A percentile compares a stretch with the other conserved stretches of the same genome.
Conservation (phyloP, 2,797 vertebrate genomes). For the Cheracebus regulus region DNA sequence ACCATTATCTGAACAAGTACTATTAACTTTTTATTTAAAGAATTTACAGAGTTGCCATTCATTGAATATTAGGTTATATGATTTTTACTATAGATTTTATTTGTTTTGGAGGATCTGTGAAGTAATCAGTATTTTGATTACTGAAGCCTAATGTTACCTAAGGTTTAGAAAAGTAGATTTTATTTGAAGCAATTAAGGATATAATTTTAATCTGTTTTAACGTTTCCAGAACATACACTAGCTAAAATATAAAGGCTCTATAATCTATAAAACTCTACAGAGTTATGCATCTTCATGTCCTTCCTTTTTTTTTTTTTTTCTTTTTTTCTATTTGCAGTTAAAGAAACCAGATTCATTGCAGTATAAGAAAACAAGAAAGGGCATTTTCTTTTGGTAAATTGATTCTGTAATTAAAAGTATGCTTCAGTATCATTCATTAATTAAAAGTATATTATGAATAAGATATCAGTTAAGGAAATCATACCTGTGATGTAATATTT, state of each 20-base stretch:
- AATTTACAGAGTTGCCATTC: background rate
- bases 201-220: background rate
- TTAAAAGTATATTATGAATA: background rate
- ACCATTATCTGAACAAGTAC: background rate
- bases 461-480: constrained; percentile 5
- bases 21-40: background rate
- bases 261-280: background rate
- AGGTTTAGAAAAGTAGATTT: constrained; percentile 8
- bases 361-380: background rate
- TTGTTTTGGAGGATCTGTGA: background rate
- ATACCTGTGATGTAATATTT: background rate
- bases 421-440: background rate
- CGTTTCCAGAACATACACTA: background rate
- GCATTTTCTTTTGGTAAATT: constrained; percentile 3
- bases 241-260: background rate
- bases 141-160: background rate
- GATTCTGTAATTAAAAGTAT: background rate
- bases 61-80: background rate
- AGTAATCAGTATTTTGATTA: background rate
- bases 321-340: background rate
- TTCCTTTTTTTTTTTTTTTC: too few relatives aligned
- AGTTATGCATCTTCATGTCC: background rate
- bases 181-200: background rate
- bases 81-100: background rate
- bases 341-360: background rate